Evolutionary conservation across 2,797 vertebrate species (phyloP), one percentile per base, ranked within the genome.

Genomic region (Aselliscus stoliczkanus): DNA sequence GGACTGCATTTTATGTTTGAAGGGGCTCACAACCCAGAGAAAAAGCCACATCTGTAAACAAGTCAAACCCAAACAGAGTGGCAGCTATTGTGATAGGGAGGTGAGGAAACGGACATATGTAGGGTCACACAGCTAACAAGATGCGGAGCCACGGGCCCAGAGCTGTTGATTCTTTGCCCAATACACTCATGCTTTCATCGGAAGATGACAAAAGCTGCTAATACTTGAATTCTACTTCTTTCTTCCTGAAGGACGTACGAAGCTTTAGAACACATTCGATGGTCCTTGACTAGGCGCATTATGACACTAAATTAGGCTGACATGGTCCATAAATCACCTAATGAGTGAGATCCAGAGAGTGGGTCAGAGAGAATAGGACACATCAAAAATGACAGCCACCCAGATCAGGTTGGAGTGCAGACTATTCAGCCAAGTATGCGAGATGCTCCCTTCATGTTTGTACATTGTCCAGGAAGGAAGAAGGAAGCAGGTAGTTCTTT

Each of bases 271-370:
- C 98, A 97, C 0, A 52, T 96, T 85, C 97, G 97, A 98, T 98
- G 96, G 97, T 97, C 97, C 97, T 98, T 98, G 97, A 98, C 97
- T 96, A 96, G 94, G 62, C 97, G 97, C 95, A 98, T 98, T 98
- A 98, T 97, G 96, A 98, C 84, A 97, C 94, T 98, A 98, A 98
- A 98, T 98, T 98, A 97, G 11, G 1, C 96, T 98, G 97, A 96
- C 93, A 97, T 96, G 96, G 96, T 91, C 97, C 96, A 98, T 98
- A 98, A 98, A 98, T 98, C 2, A 98, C 95, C 94, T 98, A 98
- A 98, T 98, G 97, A 98, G 95, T 97, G 96, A 96, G 97, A 97
- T 96, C 94, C 91, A 98, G 94, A 97, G 95, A 97, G 58, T n/a
- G 75, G 73, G 8, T 67, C 64, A 94, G 90, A 76, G 81, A 97